Conservation (phyloP, 2,113 vertebrate species). For the Apodemus speciosus region DNA sequence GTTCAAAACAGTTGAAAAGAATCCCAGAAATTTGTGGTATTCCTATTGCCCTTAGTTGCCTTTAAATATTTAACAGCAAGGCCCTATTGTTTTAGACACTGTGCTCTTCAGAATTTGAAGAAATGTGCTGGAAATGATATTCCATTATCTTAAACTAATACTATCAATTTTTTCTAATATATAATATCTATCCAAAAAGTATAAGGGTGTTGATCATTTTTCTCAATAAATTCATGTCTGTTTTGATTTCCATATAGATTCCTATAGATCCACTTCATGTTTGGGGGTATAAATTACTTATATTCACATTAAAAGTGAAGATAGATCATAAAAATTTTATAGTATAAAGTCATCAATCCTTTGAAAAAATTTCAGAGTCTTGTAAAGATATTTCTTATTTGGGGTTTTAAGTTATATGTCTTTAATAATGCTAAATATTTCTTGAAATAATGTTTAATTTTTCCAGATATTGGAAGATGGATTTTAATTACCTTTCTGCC, state of each 20-base stretch:
- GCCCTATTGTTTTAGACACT: not conserved
- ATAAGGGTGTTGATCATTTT: fast-evolving
- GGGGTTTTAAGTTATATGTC: not conserved
- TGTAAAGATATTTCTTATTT: not conserved
- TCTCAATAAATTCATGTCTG: no score
- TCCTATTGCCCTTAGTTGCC: not conserved
- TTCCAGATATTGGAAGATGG: not conserved
- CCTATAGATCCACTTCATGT: not conserved
- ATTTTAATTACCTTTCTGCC: not conserved
- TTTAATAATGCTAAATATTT: not conserved
- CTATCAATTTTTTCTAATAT: not conserved
- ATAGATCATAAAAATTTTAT: not conserved
- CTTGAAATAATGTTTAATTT: not conserved
- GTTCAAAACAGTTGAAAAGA: not conserved
- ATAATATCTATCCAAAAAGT: not conserved
- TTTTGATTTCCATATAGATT: no score
- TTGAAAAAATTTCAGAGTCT: not conserved
- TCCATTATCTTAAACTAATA: not conserved
- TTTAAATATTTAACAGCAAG: not conserved
- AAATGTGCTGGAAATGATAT: not conserved
- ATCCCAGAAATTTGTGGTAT: no score
- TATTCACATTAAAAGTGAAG: not conserved
- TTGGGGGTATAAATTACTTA: not conserved
- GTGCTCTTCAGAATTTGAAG: not conserved
- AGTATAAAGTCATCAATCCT: not conserved